Conservation (phyloP, 2,113 vertebrate species). For the Dipodomys ordii region DNA sequence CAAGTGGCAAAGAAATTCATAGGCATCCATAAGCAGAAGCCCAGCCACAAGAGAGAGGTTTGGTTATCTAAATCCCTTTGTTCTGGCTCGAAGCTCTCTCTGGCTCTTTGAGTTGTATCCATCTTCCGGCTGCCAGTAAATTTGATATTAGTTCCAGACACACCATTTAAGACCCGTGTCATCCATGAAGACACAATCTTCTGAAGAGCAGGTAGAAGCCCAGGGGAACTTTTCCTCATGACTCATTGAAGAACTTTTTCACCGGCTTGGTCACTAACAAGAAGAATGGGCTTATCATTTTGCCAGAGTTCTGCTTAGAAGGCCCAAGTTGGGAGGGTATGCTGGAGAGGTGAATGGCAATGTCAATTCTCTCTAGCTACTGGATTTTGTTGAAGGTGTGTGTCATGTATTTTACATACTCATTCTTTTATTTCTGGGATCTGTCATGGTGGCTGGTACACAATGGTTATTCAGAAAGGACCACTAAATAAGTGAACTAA, state of each 20-base stretch:
- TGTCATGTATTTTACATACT: neutral
- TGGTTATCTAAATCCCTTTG: neutral
- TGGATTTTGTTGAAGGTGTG: neutral
- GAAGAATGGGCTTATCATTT: neutral
- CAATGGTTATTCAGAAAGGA: neutral
- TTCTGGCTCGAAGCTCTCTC: neutral
- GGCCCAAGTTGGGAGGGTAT: too few species aligned
- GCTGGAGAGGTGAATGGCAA: neutral
- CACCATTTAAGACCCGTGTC: neutral
- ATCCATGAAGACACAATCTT: neutral
- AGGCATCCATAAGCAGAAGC: neutral
- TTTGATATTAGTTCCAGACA: neutral
- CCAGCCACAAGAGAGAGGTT: neutral
- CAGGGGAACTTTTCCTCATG: neutral
- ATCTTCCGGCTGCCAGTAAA: neutral
- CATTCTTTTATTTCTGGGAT: slow-evolving; percentile 16
- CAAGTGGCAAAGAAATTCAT: neutral
- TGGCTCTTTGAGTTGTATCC: neutral
- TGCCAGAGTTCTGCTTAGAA: neutral
- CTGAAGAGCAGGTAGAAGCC: neutral
- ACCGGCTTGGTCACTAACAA: neutral
- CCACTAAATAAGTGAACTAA: slow-evolving; percentile 40
- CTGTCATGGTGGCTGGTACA: neutral
- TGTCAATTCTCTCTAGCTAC: neutral
- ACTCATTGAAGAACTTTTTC: neutral